Evolutionary conservation across 37 sponge, comb jelly and placozoan genomes (phyloP), one percentile per base, ranked within the genome.

Genomic region (Ephydatia muelleri): DNA sequence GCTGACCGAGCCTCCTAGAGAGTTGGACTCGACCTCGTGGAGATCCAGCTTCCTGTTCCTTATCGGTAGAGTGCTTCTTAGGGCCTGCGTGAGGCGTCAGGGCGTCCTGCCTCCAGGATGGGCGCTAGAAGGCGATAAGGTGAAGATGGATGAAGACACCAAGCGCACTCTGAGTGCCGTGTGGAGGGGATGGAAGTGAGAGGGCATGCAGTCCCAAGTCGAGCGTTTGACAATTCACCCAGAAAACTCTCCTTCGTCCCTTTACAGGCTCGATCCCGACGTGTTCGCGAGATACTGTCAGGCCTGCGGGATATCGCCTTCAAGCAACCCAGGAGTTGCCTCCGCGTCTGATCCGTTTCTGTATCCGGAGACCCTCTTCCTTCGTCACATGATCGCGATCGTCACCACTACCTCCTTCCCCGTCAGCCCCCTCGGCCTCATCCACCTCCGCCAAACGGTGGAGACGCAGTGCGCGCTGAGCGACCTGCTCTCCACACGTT

Each of bases 391-490:
- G 67, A 37, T 84, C 25, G 25, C 47, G 21, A 31, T 84, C 4
- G 48, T 66, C 13, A 65, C 85, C 12, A 77, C 48, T 40, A 16
- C 19, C 71, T 32, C 32, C 31, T 84, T 84, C 30, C 85, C 85
- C 31, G 65, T 84, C 43, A 84, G 85, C 76, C 77, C 85, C 2
- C 68, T 84, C 29, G 85, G 78, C 22, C 78, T 84, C 33, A 84
- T 84, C 36, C 85, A 84, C 43, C 25, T 84, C n/a, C 35, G 69
- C 1, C 78, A 84, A 29, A 43, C 32, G 27, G 66, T 84, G 27
- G 77, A 66, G 30, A 68, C 77, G 37, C 49, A 31, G n/a, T 32
- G 47, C 4, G 68, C 68, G 8, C 47, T 77, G 30, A 31, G 32
- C 9, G 30, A 49, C 22, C 22, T 75, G 0, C 30, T 75, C 14